Evolutionary conservation across 2,113 vertebrate genomes (phyloP).

Genomic region (Gorsachius goisagi): DNA sequence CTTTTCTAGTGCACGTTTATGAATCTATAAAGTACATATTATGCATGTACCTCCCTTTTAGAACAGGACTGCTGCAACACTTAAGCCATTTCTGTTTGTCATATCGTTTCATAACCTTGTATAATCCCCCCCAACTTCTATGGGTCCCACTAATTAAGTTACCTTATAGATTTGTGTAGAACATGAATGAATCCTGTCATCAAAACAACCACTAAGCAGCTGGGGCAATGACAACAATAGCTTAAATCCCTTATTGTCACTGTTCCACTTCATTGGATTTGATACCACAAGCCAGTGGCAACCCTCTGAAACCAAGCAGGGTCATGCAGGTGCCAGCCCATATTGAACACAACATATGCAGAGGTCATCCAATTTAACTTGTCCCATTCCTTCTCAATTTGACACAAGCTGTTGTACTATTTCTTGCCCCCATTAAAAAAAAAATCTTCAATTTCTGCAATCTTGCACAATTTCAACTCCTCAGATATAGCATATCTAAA

Average conservation of each 20-base stretch:
- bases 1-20: neutral
- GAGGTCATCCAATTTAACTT: neutral
- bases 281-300: neutral
- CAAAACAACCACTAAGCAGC: neutral
- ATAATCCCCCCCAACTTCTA: neutral
- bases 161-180: neutral
- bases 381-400: neutral
- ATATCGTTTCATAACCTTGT: neutral
- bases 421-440: neutral
- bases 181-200: neutral
- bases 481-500: neutral
- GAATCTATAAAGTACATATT: neutral
- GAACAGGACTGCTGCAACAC: neutral
- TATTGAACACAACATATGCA: neutral
- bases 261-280: constrained; percentile 34
- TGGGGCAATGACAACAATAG: neutral
- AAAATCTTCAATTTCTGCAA: neutral
- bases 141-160: neutral
- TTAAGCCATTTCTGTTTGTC: neutral
- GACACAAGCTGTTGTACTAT: neutral
- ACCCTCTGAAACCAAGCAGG: neutral
- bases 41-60: neutral
- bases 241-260: neutral
- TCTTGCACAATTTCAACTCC: neutral
- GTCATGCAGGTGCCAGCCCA: neutral